These are phyloP conservation scores for Drosophila algonquin DNA, from an alignment of 2,888 invertebrate species.

Conservation along the genomic window DNA sequence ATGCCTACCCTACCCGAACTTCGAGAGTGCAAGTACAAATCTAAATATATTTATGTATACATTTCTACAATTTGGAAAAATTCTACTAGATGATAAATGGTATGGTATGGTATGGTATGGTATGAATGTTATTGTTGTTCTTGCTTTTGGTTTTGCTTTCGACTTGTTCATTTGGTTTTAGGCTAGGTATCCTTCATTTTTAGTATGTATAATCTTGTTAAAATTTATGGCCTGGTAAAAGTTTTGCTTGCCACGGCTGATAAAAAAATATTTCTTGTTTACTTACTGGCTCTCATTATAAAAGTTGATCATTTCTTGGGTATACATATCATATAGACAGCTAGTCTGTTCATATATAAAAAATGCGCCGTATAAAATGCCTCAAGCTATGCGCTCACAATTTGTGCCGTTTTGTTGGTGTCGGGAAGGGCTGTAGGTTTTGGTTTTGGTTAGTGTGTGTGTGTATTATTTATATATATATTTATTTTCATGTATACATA, in stretches of 20 bases:
- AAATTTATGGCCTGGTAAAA: slow-evolving; percentile 72
- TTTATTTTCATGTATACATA: slow-evolving; percentile 31
- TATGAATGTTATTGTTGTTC: slow-evolving; percentile 29
- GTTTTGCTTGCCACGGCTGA: slow-evolving; percentile 70
- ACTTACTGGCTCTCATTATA: slow-evolving; percentile 77
- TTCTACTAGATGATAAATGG: slow-evolving; percentile 73
- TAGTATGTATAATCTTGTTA: slow-evolving; percentile 68
- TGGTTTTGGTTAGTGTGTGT: slow-evolving; percentile 34
- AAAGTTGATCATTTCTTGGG: slow-evolving; percentile 59
- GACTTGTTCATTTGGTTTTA: slow-evolving; percentile 18
- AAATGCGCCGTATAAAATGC: slow-evolving; percentile 78
- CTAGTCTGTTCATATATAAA: slow-evolving; percentile 65
- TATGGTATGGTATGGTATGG: slow-evolving; percentile 35
- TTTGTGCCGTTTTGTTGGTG: slow-evolving; percentile 48
- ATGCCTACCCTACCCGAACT: slow-evolving; percentile 33
- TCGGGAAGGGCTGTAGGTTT: slow-evolving; percentile 59
- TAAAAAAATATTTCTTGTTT: slow-evolving; percentile 75
- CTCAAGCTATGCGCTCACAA: slow-evolving; percentile 56
- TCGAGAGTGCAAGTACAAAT: slow-evolving; percentile 64
- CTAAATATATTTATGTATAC: slow-evolving; percentile 68
- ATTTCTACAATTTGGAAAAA: slow-evolving; percentile 68
- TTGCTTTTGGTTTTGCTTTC: slow-evolving; percentile 14
- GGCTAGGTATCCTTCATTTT: slow-evolving; percentile 33
- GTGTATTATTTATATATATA: slow-evolving; percentile 32
- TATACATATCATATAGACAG: slow-evolving; percentile 66